Conservation (phyloP, 2,888 invertebrate genomes). For the Nephrotoma appendiculata region DNA sequence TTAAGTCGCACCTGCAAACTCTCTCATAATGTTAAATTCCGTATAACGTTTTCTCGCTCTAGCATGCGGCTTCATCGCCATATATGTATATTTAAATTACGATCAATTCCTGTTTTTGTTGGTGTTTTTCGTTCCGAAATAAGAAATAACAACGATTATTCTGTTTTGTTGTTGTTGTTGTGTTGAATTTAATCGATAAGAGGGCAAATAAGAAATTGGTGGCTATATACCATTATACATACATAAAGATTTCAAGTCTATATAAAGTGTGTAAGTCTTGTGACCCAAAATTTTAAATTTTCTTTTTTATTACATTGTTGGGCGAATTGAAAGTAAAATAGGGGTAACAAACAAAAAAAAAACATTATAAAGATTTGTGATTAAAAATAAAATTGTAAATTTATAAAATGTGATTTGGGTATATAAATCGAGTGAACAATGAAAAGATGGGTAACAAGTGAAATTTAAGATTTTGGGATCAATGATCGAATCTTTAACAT, state of each 20-base stretch:
- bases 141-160: neutral
- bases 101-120: neutral
- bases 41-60: neutral
- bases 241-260: neutral
- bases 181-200: neutral
- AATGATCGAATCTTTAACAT: neutral
- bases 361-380: neutral
- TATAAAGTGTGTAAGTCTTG: neutral
- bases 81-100: neutral
- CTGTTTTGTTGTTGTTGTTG: neutral
- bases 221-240: neutral
- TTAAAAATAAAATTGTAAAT: neutral
- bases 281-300: neutral
- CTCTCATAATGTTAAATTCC: slow-evolving; percentile 2
- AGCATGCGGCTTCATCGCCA: neutral
- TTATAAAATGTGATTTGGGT: neutral
- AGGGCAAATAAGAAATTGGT: neutral
- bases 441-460: neutral
- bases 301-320: neutral
- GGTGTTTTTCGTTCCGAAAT: neutral
- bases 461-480: neutral
- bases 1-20: slow-evolving; percentile 3
- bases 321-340: neutral
- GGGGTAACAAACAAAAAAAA: neutral
- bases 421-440: neutral